phyloP scores from a whole-genome alignment of 1,140 invertebrate genomes.

The Planococcus citri region DNA sequence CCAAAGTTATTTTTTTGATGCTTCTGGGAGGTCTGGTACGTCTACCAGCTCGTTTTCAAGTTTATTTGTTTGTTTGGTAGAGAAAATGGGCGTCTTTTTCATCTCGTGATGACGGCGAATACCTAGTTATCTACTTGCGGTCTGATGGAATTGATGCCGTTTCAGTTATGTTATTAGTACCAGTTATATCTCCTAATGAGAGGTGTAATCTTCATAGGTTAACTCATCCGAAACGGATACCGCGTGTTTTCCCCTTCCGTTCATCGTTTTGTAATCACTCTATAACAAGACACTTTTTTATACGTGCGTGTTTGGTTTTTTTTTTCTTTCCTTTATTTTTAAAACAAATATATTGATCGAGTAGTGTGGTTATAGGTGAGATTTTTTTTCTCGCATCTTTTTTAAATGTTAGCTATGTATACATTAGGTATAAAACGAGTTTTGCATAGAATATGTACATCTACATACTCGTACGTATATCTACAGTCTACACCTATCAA shows the following conservation, averaged over 20 bases:
- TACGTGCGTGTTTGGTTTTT: not conserved
- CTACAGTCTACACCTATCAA: too few relatives aligned
- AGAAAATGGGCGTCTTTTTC: slow-evolving; percentile 16
- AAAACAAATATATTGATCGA: not conserved
- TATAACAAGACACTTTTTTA: slow-evolving; percentile 11
- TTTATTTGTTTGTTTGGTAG: slow-evolving; percentile 18
- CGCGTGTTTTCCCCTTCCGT: not conserved
- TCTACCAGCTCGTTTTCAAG: slow-evolving; percentile 13
- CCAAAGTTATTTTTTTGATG: slow-evolving; percentile 12
- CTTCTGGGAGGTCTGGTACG: slow-evolving; percentile 15
- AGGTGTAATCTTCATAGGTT: slow-evolving; percentile 19
- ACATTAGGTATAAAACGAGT: not conserved
- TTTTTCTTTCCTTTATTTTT: too few relatives aligned
- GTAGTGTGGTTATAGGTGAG: not conserved
- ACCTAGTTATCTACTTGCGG: slow-evolving; percentile 20
- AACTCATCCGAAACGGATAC: slow-evolving; percentile 19
- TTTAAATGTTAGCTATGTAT: not conserved
- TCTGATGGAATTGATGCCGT: slow-evolving; percentile 19
- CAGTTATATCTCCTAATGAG: slow-evolving; percentile 19
- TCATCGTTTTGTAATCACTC: slow-evolving; percentile 13
- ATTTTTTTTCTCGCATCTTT: not conserved
- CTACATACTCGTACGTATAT: not conserved
- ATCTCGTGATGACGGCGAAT: slow-evolving; percentile 16
- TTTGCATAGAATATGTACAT: not conserved
- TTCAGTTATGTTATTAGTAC: slow-evolving; percentile 12